Evolutionary conservation across 1,140 invertebrate genomes (phyloP), one percentile per base, ranked within the genome.

Genomic region (Caerostris darwini): DNA sequence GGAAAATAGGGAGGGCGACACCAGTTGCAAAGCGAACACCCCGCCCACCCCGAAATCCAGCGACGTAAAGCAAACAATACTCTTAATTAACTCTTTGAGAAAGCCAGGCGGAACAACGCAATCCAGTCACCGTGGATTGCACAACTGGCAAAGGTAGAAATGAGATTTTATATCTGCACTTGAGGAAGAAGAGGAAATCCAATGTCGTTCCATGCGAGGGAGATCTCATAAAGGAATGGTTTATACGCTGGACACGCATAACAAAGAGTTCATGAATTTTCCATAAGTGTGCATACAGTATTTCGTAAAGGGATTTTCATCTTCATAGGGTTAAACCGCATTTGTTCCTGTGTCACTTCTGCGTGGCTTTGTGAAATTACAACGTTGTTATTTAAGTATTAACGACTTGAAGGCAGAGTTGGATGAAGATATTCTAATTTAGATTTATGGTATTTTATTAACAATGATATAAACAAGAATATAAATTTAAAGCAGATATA

Each of bases 71-170:
- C 57, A 85, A 85, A 85, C 83, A 85, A 85, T 85, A n/a, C 83
- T 57, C 54, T 85, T 85, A 85, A 85, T 85, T 85, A 85, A 85
- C 83, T 85, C 53, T 14, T n/a, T 8, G 83, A 81, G 50, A 85
- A n/a, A 54, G 53, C 54, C 53, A 56, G 14, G 83, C 83, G 83
- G 54, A 81, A 58, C 8, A 85, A 85, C 83, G 12, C 83, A 85
- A 85, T 19, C 53, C 17, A 85, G 83, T 56, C 54, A 57, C 57
- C 14, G 83, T 8, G 7, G 57, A 7, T 85, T n/a, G 57, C 0
- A 19, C 14, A 19, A 54, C 19, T 14, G 57, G 83, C 57, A 53
- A 77, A 77, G 61, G 71, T 12, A 77, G 19, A 77, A 77, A 77
- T 77, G 19, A 77, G 71, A 77, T 77, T 53, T 53, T 53, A 17